Evolutionary conservation across 2,888 invertebrate species (phyloP).

Genomic region (Cenopis cana): DNA sequence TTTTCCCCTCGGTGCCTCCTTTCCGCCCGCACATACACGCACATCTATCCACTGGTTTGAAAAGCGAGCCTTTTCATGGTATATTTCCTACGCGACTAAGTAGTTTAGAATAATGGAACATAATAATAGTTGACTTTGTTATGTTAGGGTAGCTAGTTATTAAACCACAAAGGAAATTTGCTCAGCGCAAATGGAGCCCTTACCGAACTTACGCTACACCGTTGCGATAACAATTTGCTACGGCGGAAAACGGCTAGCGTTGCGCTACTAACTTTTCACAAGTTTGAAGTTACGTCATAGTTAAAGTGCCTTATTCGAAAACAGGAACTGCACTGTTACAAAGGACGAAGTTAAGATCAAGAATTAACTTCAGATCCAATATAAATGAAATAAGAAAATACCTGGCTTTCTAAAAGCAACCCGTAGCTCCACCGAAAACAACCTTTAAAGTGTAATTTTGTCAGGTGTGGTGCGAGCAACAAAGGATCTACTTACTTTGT

Average conservation of each 20-base stretch:
- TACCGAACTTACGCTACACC: conserved; percentile 16
- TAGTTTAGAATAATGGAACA: conserved; percentile 22
- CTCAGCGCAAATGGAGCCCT: conserved; percentile 20
- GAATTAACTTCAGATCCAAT: conserved; percentile 14
- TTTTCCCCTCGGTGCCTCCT: conserved; percentile 54
- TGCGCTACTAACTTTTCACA: conserved; percentile 39
- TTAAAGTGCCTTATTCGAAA: conserved; percentile 39
- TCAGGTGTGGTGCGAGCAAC: conserved; percentile 27
- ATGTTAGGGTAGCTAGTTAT: conserved; percentile 6
- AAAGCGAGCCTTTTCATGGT: conserved; percentile 46
- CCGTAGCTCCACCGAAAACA: conserved; percentile 12
- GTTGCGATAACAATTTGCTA: conserved; percentile 39
- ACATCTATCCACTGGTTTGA: conserved; percentile 49
- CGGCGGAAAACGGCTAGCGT: conserved; percentile 29
- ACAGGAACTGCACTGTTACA: conserved; percentile 18
- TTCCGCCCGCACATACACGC: conserved; percentile 49
- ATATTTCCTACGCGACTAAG: conserved; percentile 45
- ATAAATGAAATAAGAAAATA: conserved; percentile 9
- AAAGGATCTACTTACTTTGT: conserved; percentile 35
- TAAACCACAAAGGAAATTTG: conserved; percentile 26
- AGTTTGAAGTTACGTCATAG: conserved; percentile 42
- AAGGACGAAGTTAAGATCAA: conserved; percentile 18
- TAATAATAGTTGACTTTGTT: conserved; percentile 20
- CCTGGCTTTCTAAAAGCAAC: not conserved
- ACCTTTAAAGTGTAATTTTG: conserved; percentile 23